Conservation (phyloP, 2,888 invertebrate genomes). For the Dryadula phaetusa region DNA sequence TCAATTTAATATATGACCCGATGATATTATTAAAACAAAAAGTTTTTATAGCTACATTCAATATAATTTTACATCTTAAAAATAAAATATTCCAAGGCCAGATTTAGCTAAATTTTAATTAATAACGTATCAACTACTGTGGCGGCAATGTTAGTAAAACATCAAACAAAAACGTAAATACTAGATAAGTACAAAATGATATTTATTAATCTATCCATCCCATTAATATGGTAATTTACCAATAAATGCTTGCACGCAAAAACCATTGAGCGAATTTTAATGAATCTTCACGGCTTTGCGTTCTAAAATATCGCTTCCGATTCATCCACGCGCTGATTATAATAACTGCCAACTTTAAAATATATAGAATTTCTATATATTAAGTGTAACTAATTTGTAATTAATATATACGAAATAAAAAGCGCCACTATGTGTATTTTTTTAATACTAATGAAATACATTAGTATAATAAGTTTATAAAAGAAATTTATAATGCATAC, state of each 20-base stretch:
- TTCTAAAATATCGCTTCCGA: conserved; percentile 17
- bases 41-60: not conserved
- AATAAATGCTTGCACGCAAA: conserved; percentile 16
- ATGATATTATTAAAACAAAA: not conserved
- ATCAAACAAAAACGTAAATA: conserved; percentile 19
- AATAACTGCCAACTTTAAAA: not conserved
- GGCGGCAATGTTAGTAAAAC: conserved; percentile 7
- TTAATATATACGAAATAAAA: not conserved
- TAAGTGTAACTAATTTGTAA: not conserved
- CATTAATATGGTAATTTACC: conserved; percentile 24
- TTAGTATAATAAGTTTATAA: too few relatives aligned
- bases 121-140: not conserved
- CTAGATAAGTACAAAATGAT: conserved; percentile 7
- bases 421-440: not conserved
- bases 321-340: conserved; percentile 7
- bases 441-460: too few relatives aligned
- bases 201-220: conserved; percentile 18
- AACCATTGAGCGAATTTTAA: conserved; percentile 26
- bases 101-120: not conserved
- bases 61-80: not conserved
- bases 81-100: conserved; percentile 1
- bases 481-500: too few relatives aligned
- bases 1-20: not conserved
- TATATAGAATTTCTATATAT: not conserved
- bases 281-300: conserved; percentile 26